Conservation (phyloP, 2,797 vertebrate species). For the Ambastaia sidthimunki region DNA sequence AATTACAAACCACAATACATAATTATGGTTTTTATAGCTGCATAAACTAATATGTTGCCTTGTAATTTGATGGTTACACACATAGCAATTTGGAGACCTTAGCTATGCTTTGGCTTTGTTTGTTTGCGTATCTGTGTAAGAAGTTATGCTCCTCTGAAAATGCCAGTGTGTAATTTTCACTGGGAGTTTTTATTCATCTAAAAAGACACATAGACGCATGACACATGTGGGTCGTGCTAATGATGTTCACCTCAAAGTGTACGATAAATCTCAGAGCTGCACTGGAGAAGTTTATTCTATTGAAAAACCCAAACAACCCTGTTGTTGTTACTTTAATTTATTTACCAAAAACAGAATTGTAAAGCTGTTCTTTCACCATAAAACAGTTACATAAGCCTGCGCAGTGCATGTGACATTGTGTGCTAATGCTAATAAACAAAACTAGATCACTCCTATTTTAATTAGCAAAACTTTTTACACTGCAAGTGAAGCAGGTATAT, state of each 20-base stretch:
- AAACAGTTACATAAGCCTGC: no score
- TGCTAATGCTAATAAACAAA: no score
- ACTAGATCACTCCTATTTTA: no score
- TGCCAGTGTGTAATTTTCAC: conserved; percentile 73
- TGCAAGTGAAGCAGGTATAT: no score
- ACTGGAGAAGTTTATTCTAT: conserved; percentile 9
- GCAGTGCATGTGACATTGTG: no score
- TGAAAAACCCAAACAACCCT: background rate
- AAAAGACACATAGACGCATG: conserved; percentile 54
- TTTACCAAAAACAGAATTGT: no score
- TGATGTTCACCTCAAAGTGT: conserved; percentile 28
- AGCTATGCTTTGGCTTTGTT: conserved; percentile 83
- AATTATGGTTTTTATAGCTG: conserved; percentile 83
- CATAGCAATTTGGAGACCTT: conserved; percentile 82
- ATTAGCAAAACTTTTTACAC: no score
- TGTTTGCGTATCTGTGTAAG: conserved; percentile 81
- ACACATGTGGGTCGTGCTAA: conserved; percentile 48
- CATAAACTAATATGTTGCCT: conserved; percentile 84
- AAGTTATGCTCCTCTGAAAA: conserved; percentile 71
- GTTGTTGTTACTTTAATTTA: background rate
- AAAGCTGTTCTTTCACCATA: no score
- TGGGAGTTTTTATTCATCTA: conserved; percentile 65
- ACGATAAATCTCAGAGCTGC: no score
- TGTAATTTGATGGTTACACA: conserved; percentile 86
- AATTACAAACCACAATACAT: conserved; percentile 81